Base-by-base conservation (phyloP, 2,888 invertebrate species). In the Palloptera scutellata region DNA sequence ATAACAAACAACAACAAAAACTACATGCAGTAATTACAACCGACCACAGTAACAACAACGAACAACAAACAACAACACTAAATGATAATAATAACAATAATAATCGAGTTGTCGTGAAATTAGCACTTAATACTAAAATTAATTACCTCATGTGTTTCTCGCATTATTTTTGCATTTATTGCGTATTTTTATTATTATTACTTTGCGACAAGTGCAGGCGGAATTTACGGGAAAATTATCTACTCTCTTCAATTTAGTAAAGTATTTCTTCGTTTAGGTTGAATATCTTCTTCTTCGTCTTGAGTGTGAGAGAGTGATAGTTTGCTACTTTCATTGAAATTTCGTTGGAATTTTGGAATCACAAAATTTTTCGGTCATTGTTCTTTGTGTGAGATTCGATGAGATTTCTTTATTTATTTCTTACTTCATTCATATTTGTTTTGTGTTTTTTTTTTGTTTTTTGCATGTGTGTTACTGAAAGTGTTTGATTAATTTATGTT, bases 81-180 rank as follows among this genome's bases (percentile, higher is more conserved):
- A 64, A 58, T 42, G 10, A 13, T 10, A 40, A 13, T 15, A 48
- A 60, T 60, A 66, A 65, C 53, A 61, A 48, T 57, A 64, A 66
- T 66, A 71, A 72, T 69, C 67, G 66, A 67, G 68, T 71, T 72
- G 72, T 73, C 69, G 64, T 67, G 67, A 73, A 73, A 72, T 74
- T 75, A 72, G 74, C 70, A 70, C 72, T 68, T 72, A 72, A 72
- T 74, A 55, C 68, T 72, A 58, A 71, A 71, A 72, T 74, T 73
- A 73, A 73, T 75, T 75, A 72, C 70, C 61, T 67, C 71, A 65
- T 67, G 55, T 68, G 71, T 69, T 73, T 19, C 63, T 15, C 60
- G 54, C 45, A 53, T 45, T 40, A n/a, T 17, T 15, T 45, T 45
- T 19, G 40, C 41, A 8, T 42, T 42, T n/a, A 10, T n/a, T 41